phyloP scores from a whole-genome alignment of 2,888 invertebrate species.

The Leptogaster cylindrica region DNA sequence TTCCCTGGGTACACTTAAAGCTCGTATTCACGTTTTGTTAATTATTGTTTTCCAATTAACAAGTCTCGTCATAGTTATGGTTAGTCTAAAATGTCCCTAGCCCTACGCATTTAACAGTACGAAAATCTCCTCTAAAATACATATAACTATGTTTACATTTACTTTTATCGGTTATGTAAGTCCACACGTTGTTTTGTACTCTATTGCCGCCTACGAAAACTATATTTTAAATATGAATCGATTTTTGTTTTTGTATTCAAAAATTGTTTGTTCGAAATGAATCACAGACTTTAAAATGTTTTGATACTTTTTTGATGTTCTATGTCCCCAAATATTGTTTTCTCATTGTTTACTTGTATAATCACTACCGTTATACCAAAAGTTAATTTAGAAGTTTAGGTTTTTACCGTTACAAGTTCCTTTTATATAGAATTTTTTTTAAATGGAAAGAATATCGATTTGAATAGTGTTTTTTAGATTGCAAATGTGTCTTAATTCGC shows the following conservation, averaged over 20 bases:
- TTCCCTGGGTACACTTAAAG: conserved; percentile 16
- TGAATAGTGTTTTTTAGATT: not conserved
- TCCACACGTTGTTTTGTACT: conserved; percentile 34
- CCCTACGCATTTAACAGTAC: conserved; percentile 13
- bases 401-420: too few relatives aligned
- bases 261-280: not conserved
- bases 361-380: too few relatives aligned
- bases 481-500: not conserved
- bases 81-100: not conserved
- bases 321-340: conserved; percentile 21
- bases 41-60: not conserved
- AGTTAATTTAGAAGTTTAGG: too few relatives aligned
- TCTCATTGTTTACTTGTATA: not conserved
- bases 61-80: not conserved
- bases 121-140: conserved; percentile 38
- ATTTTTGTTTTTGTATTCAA: conserved; percentile 3
- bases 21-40: not conserved
- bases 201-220: conserved; percentile 20
- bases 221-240: conserved; percentile 27
- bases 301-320: conserved; percentile 9
- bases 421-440: too few relatives aligned
- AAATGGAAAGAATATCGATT: too few relatives aligned
- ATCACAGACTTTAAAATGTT: conserved; percentile 33
- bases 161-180: conserved; percentile 19
- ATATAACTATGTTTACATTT: conserved; percentile 12